Evolutionary conservation across 2,888 invertebrate genomes (phyloP), one percentile per base, ranked within the genome.

Genomic region (Macroteleia sp.): DNA sequence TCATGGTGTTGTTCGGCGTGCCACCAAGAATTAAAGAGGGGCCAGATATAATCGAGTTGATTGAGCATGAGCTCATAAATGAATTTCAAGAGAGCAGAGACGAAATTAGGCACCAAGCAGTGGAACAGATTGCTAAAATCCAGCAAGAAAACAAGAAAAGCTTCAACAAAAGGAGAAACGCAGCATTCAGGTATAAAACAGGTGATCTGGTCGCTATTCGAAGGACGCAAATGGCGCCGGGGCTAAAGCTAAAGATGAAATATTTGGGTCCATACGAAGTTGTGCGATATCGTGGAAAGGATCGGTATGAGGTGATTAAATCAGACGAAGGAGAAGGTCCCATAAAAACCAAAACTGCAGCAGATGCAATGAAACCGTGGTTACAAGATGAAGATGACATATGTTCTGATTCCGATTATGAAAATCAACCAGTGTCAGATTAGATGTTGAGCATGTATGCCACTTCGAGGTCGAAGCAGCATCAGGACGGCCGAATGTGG

Each of bases 221-320:
- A 19, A 61, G 77, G 20, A 79, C 76, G 6, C 81, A 81, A 28
- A 36, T 54, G 4, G 74, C 61, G 0, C 69, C 78, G n/a, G 76
- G 77, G 3, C 22, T 76, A 9, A 81, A 82, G 36, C 56, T 79
- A 3, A 36, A 46, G 2, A n/a, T 71, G 1, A 76, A 81, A 19
- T 82, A 19, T 22, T 44, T 73, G 5, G 81, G 81, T 1, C 81
- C 79, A 2, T 80, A 82, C 32, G 32, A 59, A 46, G 30, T 82
- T 2, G 34, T 19, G 2, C 80, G 80, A 57, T 61, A 77, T 1
- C 80, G 85, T 22, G 16, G 81, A 3, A 85, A 88, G 39, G 85
- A 91, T 28, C 64, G 86, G 14, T 91, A 90, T 61, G 81, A 82
- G 17, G 86, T 89, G 0, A 71, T 79, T 25, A 88, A 87, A 57